These are phyloP conservation scores for Sporophila hypoxantha DNA, from an alignment of 2,113 vertebrate genomes.

Conservation along the genomic window DNA sequence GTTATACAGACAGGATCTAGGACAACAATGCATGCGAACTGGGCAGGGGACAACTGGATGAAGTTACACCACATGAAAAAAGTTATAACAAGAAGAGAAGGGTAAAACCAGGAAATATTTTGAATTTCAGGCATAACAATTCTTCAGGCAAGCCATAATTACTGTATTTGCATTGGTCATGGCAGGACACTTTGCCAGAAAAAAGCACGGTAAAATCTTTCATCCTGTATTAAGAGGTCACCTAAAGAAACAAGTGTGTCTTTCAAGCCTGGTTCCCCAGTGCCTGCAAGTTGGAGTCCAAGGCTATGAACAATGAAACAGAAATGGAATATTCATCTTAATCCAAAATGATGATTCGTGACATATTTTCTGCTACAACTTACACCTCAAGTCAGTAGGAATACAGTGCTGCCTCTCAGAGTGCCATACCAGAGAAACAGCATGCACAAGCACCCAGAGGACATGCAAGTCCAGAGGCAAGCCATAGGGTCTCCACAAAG, in stretches of 20 bases:
- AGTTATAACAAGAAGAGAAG: neutral
- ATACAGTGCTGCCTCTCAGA: neutral
- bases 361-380: neutral
- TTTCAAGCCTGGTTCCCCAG: neutral
- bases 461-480: neutral
- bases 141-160: conserved; percentile 6
- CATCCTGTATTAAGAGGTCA: neutral
- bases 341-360: neutral
- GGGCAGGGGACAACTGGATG: neutral
- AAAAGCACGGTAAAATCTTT: neutral
- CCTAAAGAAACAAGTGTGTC: neutral
- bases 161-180: neutral
- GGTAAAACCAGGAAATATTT: neutral
- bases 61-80: neutral
- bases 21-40: neutral
- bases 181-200: neutral
- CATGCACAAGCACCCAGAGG: neutral
- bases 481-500: neutral
- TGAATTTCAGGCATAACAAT: neutral
- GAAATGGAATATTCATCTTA: neutral
- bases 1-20: neutral
- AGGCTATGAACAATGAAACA: neutral
- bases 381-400: neutral
- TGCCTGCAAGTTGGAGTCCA: neutral
- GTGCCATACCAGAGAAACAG: neutral